Evolutionary conservation across 2,797 vertebrate genomes (phyloP).

Genomic region (Saxicola maurus): DNA sequence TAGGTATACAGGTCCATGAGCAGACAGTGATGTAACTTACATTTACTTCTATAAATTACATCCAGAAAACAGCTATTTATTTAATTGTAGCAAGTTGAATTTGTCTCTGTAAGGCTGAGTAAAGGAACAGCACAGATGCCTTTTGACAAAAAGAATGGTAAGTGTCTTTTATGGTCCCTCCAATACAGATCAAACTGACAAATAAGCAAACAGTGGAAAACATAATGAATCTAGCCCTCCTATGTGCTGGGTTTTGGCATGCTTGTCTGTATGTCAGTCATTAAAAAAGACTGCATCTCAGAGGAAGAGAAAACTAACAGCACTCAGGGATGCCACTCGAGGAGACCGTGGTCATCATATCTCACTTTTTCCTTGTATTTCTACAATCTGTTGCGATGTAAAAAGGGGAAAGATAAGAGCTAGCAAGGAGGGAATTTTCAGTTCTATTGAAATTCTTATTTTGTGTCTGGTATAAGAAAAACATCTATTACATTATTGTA

Average conservation of each 20-base stretch:
- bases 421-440: not conserved
- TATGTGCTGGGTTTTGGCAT: not conserved
- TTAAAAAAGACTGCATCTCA: not conserved
- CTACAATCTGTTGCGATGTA: not conserved
- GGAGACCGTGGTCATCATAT: rapidly evolving
- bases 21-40: not conserved
- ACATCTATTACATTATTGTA: not conserved
- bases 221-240: not conserved
- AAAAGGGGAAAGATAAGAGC: not conserved
- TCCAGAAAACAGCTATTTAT: not conserved
- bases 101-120: not conserved
- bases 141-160: not conserved
- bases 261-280: not conserved
- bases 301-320: not conserved
- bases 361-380: not conserved
- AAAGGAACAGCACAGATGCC: not conserved
- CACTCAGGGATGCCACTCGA: not conserved
- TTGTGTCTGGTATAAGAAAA: not conserved
- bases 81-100: not conserved
- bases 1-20: not conserved
- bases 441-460: not conserved
- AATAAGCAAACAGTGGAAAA: not conserved
- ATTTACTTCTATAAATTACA: not conserved
- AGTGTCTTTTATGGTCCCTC: not conserved
- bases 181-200: conserved; percentile 11